These are phyloP conservation scores for Criorhina ranunculi DNA, from an alignment of 2,888 invertebrate genomes.

Conservation along the genomic window DNA sequence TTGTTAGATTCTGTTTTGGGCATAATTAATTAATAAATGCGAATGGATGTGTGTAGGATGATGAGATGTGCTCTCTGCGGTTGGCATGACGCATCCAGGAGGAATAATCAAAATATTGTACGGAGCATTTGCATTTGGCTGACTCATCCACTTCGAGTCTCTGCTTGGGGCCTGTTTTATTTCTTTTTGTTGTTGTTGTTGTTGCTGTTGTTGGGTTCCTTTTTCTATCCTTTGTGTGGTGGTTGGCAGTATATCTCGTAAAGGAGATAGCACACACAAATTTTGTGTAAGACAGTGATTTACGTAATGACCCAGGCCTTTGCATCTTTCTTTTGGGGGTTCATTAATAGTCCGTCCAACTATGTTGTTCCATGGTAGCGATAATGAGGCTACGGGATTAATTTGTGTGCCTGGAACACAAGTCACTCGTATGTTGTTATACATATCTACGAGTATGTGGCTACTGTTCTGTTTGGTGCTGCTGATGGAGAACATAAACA, in stretches of 20 bases:
- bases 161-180: slow-evolving; percentile 70
- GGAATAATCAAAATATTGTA: slow-evolving; percentile 46
- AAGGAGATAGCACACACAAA: slow-evolving; percentile 64
- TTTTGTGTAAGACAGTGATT: slow-evolving; percentile 73
- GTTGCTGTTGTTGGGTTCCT: not conserved
- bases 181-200: not conserved
- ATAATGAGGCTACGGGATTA: slow-evolving; percentile 71
- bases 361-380: slow-evolving; percentile 60
- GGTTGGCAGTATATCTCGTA: slow-evolving; percentile 3
- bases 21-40: slow-evolving; percentile 73
- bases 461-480: slow-evolving; percentile 43
- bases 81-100: slow-evolving; percentile 70
- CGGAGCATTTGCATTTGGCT: slow-evolving; percentile 65
- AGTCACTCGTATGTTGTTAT: slow-evolving; percentile 52
- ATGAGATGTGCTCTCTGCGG: slow-evolving; percentile 50
- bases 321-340: slow-evolving; percentile 57
- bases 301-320: slow-evolving; percentile 67
- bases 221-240: not conserved
- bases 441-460: slow-evolving; percentile 33
- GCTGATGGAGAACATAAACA: slow-evolving; percentile 58
- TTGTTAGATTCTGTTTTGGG: slow-evolving; percentile 73
- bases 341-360: slow-evolving; percentile 69
- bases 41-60: slow-evolving; percentile 39
- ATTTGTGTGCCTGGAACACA: slow-evolving; percentile 67
- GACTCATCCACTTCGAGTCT: slow-evolving; percentile 47